Evolutionary conservation across 2,797 vertebrate genomes (phyloP), one percentile per base, ranked within the genome.

Genomic region (Sitta carolinensis): DNA sequence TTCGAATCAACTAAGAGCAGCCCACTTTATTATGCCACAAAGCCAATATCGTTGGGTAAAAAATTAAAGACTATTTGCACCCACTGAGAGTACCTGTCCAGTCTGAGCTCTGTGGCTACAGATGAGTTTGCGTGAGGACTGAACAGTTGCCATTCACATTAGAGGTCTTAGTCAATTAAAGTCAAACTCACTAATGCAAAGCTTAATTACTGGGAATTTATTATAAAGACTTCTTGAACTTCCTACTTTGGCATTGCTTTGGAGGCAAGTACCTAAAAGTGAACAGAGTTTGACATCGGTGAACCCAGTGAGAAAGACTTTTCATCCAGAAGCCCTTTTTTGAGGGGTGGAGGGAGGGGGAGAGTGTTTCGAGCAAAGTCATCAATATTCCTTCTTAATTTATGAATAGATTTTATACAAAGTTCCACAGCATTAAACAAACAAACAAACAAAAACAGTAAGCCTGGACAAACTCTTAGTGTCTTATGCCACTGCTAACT

Each of bases 321-420:
- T 61, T 72, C 27, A 62, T 62, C 30, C 42, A 34, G 8, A 70
- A 81, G 11, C 9, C 16, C 9, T 67, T 58, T 19, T 38, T 20
- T 25, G 10, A 11, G 2, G 4, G 2, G 2, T 30, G 22, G 10
- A 34, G 17, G 1, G 6, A 10, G 5, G 2, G 3, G 2, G 8
- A 14, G 2, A 5, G 5, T 25, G 3, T 52, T 52, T 72, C 52
- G 43, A 87, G 40, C 11, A 87, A 79, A 94, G 8, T 62, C 25
- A 67, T 66, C 1, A 1, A 36, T 48, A 66, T 93, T 93, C 32
- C 13, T 55, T 6, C 26, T 93, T 90, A 23, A 84, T 95, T 89
- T 74, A 18, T 16, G 22, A 62, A 6, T 73, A 38, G 47, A 45
- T 54, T 61, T 82, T 75, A 45, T 51, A 42, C 20, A 58, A 55